phyloP scores from a whole-genome alignment of 2,113 vertebrate species.

The Hypanus sabinus region DNA sequence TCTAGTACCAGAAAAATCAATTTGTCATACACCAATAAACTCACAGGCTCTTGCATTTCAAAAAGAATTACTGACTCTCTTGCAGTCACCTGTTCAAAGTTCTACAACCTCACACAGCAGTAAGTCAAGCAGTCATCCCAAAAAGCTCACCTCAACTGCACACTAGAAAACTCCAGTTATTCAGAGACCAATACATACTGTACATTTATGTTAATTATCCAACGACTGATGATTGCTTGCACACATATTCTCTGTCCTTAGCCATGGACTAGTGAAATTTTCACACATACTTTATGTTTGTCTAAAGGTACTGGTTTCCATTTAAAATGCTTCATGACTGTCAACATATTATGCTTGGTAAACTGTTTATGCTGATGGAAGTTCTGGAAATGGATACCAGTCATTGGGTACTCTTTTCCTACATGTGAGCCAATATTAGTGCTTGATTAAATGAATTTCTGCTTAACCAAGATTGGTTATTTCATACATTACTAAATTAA shows the following conservation, averaged over 20 bases:
- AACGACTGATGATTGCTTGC: background rate
- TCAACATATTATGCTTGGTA: background rate
- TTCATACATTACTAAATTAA: background rate
- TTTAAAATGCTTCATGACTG: background rate
- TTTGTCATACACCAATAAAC: background rate
- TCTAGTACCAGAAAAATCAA: background rate
- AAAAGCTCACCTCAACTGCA: background rate
- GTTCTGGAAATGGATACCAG: background rate
- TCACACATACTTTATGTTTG: background rate
- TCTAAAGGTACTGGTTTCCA: background rate
- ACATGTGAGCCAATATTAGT: background rate
- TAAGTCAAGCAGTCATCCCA: too few species aligned
- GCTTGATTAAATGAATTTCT: background rate
- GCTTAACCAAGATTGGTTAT: background rate
- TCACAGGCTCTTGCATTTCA: background rate
- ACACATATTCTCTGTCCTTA: background rate
- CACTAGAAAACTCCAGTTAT: background rate
- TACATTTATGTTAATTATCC: background rate
- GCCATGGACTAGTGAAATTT: background rate
- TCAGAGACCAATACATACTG: background rate
- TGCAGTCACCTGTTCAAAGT: background rate
- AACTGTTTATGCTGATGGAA: background rate
- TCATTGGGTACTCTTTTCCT: background rate
- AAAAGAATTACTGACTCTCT: background rate
- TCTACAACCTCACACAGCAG: background rate